Percentiles rank a stretch among this genome's conserved stretches.
phyloP scores from a whole-genome alignment of 1,140 invertebrate genomes.

The Epicauta chinensis region DNA sequence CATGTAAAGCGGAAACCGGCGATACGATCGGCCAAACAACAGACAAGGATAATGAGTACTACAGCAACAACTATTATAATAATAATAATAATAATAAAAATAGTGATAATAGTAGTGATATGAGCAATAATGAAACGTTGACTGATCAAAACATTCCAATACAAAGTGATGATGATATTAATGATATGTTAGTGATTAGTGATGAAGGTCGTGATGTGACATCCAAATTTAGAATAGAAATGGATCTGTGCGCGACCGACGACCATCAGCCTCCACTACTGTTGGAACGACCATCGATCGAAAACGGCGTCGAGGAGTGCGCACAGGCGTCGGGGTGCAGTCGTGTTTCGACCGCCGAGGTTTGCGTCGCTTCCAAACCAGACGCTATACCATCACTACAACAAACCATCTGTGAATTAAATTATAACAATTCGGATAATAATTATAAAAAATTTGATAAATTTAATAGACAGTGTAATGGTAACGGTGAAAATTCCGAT shows the following conservation, averaged over 20 bases:
- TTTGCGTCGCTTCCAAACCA: slow-evolving; percentile 25
- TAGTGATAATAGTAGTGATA: no score
- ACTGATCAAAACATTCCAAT: neutral
- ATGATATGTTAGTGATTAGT: neutral
- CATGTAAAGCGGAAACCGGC: slow-evolving; percentile 8
- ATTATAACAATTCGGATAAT: no score
- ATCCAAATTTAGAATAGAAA: neutral
- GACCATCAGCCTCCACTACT: neutral
- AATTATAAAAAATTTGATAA: no score
- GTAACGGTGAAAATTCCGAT: neutral
- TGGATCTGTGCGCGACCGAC: slow-evolving; percentile 2
- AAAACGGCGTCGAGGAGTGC: slow-evolving; percentile 24
- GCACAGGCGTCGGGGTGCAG: slow-evolving; percentile 39
- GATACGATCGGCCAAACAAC: slow-evolving; percentile 8
- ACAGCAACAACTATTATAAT: neutral
- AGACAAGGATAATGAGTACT: neutral
- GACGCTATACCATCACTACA: slow-evolving; percentile 4
- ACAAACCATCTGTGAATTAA: slow-evolving; percentile 10
- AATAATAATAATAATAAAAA: no score
- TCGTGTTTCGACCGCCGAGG: slow-evolving; percentile 35
- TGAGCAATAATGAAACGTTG: neutral
- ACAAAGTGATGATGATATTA: neutral
- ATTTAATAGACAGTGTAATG: neutral
- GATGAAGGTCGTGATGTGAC: neutral
- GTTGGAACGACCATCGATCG: slow-evolving; percentile 32